Evolutionary conservation across 2,113 vertebrate species (phyloP), one percentile per base, ranked within the genome.

Genomic region (Rallus limicola): DNA sequence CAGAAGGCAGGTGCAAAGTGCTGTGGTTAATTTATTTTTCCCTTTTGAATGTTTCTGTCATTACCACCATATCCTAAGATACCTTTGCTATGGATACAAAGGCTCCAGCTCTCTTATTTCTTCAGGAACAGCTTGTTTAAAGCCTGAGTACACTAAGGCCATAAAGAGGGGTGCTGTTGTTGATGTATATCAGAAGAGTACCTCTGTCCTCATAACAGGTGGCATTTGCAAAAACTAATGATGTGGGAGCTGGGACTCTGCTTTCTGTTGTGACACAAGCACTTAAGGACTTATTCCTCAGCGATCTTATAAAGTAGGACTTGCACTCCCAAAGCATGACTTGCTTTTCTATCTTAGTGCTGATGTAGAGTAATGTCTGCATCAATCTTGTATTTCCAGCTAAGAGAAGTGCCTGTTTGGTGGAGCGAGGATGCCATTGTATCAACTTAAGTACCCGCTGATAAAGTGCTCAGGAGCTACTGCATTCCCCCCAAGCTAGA

Each of bases 261-360:
- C 56, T 82, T 74, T 93, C 62, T 79, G 52, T 33, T 62, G 6
- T 59, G 42, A 67, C 31, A 63, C 18, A 42, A 70, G 10, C n/a
- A n/a, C 34, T 77, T 48, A 42, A 50, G 50, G 46, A 34, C 36
- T 28, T 60, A 4, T 0, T 0, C 60, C 34, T 81, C 19, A 2
- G 12, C 56, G 13, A 46, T 33, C 31, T 38, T 82, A 68, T 36
- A 48, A 78, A 78, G 12, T 24, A 40, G 69, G 62, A 34, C 15
- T 62, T 72, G 29, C 0, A 4, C 17, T 77, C 13, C 53, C 20
- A 69, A 77, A 88, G 18, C 59, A 29, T 33, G 38, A 33, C 6
- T 16, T 69, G 52, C 31, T 68, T 71, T 76, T 91, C 36, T 58
- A 26, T 56, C 16, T 52, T 33, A 60, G 58, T 68, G 56, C 36